Conservation (phyloP, 2,113 vertebrate species). For the Mungos mungo region DNA sequence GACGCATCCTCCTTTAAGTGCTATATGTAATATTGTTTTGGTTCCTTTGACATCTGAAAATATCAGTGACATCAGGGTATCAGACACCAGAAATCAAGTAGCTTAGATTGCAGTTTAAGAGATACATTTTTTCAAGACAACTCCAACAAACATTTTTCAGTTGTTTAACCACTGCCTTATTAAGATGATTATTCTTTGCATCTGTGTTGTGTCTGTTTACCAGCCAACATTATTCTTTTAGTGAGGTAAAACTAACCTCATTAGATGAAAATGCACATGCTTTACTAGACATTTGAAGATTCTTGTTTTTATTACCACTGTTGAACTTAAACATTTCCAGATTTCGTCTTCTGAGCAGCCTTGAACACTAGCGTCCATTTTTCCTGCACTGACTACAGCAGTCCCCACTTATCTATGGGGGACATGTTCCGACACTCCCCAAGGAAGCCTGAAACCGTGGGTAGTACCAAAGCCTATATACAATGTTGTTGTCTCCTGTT, state of each 20-base stretch:
- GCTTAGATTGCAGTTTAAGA: neutral
- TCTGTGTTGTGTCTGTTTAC: neutral
- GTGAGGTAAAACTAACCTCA: neutral
- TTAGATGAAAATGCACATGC: neutral
- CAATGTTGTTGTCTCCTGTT: neutral
- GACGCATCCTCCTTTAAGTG: conserved; percentile 25
- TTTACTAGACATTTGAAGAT: neutral
- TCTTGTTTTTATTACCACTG: neutral
- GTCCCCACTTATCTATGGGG: neutral
- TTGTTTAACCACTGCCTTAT: neutral
- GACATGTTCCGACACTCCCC: neutral
- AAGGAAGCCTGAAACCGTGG: neutral
- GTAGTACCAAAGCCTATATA: neutral
- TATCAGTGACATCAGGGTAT: neutral
- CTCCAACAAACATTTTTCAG: neutral
- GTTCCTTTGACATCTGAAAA: neutral
- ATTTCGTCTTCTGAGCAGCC: neutral
- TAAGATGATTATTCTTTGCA: neutral
- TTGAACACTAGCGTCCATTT: neutral
- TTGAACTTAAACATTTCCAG: neutral
- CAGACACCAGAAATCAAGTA: neutral
- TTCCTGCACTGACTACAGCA: neutral
- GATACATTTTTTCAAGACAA: conserved; percentile 18
- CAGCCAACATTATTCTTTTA: neutral
- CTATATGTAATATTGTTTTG: conserved; percentile 8